phyloP scores from a whole-genome alignment of 2,888 invertebrate genomes.

The Lasioglossum lativentre region DNA sequence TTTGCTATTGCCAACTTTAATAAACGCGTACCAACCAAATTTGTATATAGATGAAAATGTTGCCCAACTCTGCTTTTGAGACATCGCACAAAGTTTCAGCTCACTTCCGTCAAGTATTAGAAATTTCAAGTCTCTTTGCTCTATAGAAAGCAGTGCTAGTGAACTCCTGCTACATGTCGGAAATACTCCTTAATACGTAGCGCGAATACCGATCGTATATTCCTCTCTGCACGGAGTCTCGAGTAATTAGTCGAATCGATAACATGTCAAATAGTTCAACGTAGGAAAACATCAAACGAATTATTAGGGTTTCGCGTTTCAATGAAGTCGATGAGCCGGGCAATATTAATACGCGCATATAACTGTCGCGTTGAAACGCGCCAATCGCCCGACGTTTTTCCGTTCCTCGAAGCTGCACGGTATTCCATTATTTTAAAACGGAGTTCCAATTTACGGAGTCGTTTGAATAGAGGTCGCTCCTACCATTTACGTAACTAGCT shows the following conservation, averaged over 20 bases:
- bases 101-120: no score
- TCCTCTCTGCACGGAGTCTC: background rate
- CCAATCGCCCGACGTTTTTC: background rate
- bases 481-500: slow-evolving; percentile 41
- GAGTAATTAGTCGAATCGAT: background rate
- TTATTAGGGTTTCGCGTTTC: background rate
- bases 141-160: no score
- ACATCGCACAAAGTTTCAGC: no score
- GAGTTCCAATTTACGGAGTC: slow-evolving; percentile 33
- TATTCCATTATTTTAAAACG: slow-evolving; percentile 34
- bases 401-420: slow-evolving; percentile 18
- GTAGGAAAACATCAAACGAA: background rate
- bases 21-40: no score
- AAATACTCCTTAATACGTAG: background rate
- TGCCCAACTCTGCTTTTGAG: no score
- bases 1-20: no score
- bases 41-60: no score
- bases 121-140: no score
- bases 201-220: background rate
- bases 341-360: background rate
- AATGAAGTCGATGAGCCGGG: background rate
- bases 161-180: background rate
- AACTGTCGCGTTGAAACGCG: background rate
- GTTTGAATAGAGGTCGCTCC: slow-evolving; percentile 36
- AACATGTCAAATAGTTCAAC: background rate